phyloP scores from a whole-genome alignment of 2,888 invertebrate species.

The Zygaena filipendulae region DNA sequence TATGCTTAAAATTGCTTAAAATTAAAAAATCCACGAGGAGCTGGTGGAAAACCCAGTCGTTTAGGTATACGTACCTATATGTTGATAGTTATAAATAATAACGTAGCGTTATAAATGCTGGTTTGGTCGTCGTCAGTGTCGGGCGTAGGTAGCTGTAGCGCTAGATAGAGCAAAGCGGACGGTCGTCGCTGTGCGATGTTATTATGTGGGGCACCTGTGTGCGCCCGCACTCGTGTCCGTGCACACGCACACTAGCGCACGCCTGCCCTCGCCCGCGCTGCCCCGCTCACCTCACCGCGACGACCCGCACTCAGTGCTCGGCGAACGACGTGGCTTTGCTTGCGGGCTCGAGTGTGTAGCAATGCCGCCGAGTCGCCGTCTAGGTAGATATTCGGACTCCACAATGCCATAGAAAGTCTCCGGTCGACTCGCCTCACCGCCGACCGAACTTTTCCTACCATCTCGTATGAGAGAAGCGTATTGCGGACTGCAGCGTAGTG shows the following conservation, averaged over 20 bases:
- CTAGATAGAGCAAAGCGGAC: conserved; percentile 41
- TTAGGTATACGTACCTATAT: no score
- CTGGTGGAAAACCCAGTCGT: no score
- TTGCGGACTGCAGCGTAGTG: conserved; percentile 29
- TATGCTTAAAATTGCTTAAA: no score
- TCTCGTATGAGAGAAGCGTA: conserved; percentile 40
- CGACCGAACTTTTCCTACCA: conserved; percentile 62
- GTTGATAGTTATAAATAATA: no score
- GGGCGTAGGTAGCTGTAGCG: conserved; percentile 49
- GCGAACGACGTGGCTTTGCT: conserved; percentile 50
- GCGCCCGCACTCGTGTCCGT: conserved; percentile 29
- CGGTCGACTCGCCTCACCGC: conserved; percentile 56
- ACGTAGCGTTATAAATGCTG: no score
- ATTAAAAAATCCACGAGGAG: no score
- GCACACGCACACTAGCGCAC: conserved; percentile 27
- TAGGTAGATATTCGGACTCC: conserved; percentile 59
- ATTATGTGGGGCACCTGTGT: conserved; percentile 40
- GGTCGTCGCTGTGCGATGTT: conserved; percentile 49
- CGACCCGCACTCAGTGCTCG: conserved; percentile 32
- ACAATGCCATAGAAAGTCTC: conserved; percentile 68
- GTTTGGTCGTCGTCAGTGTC: no score
- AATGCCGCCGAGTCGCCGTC: conserved; percentile 61
- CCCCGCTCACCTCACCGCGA: conserved; percentile 14
- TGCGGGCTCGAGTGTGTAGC: conserved; percentile 38
- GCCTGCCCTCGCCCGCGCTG: conserved; percentile 12